Evolutionary conservation across 2,888 invertebrate species (phyloP).

Genomic region (Timema cristinae): DNA sequence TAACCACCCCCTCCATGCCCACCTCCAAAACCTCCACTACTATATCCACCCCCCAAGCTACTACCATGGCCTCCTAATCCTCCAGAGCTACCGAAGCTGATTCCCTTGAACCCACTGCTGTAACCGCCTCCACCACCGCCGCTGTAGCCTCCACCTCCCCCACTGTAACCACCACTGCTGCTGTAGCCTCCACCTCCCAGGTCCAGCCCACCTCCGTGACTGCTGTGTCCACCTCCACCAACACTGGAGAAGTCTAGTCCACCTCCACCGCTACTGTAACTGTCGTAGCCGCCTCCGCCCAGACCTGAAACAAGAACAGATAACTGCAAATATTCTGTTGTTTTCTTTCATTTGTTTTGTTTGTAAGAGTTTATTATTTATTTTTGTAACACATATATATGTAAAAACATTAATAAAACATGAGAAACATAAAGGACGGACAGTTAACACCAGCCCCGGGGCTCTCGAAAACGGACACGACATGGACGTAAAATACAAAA

Average conservation of each 20-base stretch:
- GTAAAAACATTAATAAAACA: too few species aligned
- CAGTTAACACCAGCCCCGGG: too few species aligned
- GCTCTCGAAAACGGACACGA: too few species aligned
- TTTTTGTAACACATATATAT: too few species aligned
- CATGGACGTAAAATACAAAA: too few species aligned
- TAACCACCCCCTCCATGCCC: neutral
- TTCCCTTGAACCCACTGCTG: conserved; percentile 3
- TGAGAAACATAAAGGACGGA: too few species aligned
- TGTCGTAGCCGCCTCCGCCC: conserved; percentile 6
- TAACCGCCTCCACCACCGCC: conserved; percentile 12
- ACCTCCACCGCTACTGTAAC: neutral
- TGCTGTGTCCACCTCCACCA: neutral
- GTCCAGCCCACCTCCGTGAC: neutral
- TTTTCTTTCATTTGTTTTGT: too few species aligned
- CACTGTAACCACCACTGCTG: conserved; percentile 2
- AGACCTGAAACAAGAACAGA: neutral
- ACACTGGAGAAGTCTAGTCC: neutral
- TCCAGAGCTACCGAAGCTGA: too few species aligned
- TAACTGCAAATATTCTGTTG: too few species aligned
- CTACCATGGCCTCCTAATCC: neutral
- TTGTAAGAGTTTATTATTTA: too few species aligned
- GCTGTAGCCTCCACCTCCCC: conserved; percentile 10
- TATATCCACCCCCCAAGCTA: conserved; percentile 2
- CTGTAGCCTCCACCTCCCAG: conserved; percentile 2
- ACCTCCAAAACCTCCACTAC: conserved; percentile 12